Evolutionary conservation across 2,113 vertebrate genomes (phyloP), one percentile per base, ranked within the genome.

Genomic region (Copsychus sechellarum): DNA sequence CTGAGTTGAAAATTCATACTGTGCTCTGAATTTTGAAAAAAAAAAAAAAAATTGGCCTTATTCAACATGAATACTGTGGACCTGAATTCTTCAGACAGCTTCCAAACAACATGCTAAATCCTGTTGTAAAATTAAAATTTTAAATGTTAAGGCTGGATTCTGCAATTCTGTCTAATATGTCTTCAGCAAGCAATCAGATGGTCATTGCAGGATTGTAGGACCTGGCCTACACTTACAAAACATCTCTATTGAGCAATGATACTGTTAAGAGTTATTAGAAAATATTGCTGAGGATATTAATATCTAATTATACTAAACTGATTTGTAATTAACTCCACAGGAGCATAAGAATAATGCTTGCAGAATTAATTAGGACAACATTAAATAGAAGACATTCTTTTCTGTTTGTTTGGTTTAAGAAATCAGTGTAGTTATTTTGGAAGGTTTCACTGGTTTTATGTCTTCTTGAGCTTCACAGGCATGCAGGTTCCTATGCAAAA

Each of bases 281-380:
- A 97, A 96, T 94, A 96, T 97, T 97, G 86, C 93, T 78, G 89
- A 96, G 65, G 86, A 94, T 98, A 96, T 98, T 98, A 98, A 97
- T 97, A 96, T 83, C 95, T 97, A 97, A 98, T 98, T 98, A 97
- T 79, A 91, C 91, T 88, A 97, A 98, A 98, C 92, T 96, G 94
- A 97, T 97, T 97, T 95, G 71, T 97, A 97, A 97, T 98, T 97
- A 97, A 96, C 90, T 96, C 93, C 93, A 92, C 77, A 94, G 96
- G 95, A 97, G 54, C 81, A 60, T 79, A 96, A 84, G 95, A 97
- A 95, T 93, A 96, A 96, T 95, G 88, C 73, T 85, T 96, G 58
- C 88, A 95, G 70, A 96, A 97, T 98, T 97, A 97, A 97, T 97
- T 96, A 94, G 92, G 94, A 93, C 64, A 78, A 84, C 79, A 95